Evolutionary conservation across 1,140 invertebrate genomes (phyloP).

Genomic region (Zaprionus inermis): DNA sequence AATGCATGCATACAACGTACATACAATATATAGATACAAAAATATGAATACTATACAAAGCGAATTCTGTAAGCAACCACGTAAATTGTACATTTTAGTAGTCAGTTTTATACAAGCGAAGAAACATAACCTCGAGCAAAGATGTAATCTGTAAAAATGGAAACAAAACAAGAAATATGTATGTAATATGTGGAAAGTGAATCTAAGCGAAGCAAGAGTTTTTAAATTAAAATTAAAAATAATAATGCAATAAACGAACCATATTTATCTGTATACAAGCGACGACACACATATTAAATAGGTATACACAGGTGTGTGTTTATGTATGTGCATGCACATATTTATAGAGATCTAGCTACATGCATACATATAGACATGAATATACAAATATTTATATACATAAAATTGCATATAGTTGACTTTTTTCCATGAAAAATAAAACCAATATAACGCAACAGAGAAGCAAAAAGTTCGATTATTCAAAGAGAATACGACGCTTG

Average conservation of each 20-base stretch:
- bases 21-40: slow-evolving; percentile 9
- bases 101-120: slow-evolving; percentile 60
- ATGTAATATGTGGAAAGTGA: slow-evolving; percentile 12
- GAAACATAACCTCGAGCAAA: slow-evolving; percentile 1
- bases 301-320: slow-evolving; percentile 3
- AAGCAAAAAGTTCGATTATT: neutral
- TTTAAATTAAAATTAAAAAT: slow-evolving; percentile 47
- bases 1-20: slow-evolving; percentile 9
- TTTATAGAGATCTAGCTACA: slow-evolving; percentile 29
- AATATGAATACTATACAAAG: slow-evolving; percentile 2
- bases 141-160: slow-evolving; percentile 59
- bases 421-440: slow-evolving; percentile 58
- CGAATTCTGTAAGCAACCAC: slow-evolving; percentile 66
- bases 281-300: slow-evolving; percentile 15
- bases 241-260: slow-evolving; percentile 20
- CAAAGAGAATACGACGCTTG: slow-evolving; percentile 27
- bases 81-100: slow-evolving; percentile 68
- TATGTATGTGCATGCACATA: slow-evolving; percentile 25
- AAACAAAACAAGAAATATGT: slow-evolving; percentile 14
- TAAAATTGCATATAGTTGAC: slow-evolving; percentile 42
- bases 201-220: slow-evolving; percentile 47
- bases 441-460: slow-evolving; percentile 16
- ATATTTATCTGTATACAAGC: slow-evolving; percentile 28
- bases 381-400: slow-evolving; percentile 19
- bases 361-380: slow-evolving; percentile 20